phyloP scores from a whole-genome alignment of 23 tunicate genomes.

The Diplosoma virens region DNA sequence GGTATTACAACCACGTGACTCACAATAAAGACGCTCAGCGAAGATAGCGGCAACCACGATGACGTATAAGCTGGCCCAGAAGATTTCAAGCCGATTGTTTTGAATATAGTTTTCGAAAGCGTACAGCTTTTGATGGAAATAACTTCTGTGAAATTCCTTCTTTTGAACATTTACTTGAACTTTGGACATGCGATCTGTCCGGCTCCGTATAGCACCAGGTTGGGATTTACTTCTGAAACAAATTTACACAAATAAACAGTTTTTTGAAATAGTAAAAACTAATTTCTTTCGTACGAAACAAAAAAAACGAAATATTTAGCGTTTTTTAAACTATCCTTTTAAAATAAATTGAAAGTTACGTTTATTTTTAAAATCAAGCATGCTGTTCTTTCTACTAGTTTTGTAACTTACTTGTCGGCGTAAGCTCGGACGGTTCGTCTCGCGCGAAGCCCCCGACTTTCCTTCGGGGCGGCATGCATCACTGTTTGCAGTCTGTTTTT shows the following conservation, averaged over 20 bases:
- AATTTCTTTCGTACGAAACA: too few relatives aligned
- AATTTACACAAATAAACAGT: too few relatives aligned
- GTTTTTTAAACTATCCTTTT: too few relatives aligned
- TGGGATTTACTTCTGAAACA: not conserved
- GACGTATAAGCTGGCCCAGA: slow-evolving; percentile 63
- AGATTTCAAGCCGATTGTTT: slow-evolving; percentile 64
- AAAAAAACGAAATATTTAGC: too few relatives aligned
- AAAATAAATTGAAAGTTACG: too few relatives aligned
- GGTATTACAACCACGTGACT: slow-evolving; percentile 33
- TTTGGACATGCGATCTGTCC: slow-evolving; percentile 9
- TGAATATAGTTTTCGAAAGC: slow-evolving; percentile 43
- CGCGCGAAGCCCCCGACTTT: slow-evolving; percentile 29
- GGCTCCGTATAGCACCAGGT: slow-evolving; percentile 7
- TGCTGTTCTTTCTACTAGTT: too few relatives aligned
- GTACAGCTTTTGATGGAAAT: not conserved
- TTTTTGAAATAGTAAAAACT: too few relatives aligned
- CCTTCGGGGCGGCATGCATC: slow-evolving; percentile 49
- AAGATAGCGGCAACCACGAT: slow-evolving; percentile 63
- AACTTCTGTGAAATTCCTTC: not conserved
- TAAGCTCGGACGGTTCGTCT: slow-evolving; percentile 46
- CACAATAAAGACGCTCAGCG: slow-evolving; percentile 73
- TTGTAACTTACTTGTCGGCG: slow-evolving; percentile 41
- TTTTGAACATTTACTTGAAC: slow-evolving; percentile 38
- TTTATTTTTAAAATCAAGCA: too few relatives aligned
- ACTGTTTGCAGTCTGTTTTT: slow-evolving; percentile 29